Percentiles rank a stretch among this genome's conserved stretches.
These are phyloP conservation scores for Neomorphus geoffroyi DNA, from an alignment of 2,797 vertebrate genomes.

Conservation along the genomic window DNA sequence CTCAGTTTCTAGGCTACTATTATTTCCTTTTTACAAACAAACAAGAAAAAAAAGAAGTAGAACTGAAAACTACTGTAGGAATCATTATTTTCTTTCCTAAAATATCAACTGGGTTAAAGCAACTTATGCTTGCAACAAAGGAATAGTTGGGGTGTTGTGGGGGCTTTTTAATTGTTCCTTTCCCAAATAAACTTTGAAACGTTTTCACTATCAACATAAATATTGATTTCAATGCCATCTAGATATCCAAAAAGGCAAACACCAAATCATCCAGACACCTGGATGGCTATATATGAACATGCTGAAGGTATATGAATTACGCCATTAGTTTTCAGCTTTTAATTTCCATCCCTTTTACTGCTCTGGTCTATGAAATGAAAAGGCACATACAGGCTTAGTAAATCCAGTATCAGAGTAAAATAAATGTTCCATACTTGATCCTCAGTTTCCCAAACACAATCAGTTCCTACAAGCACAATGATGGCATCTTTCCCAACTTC, in stretches of 20 bases:
- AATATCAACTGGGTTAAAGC: background rate
- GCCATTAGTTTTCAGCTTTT: background rate
- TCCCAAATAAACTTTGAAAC: background rate
- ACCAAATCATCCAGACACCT: background rate
- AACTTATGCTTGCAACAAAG: background rate
- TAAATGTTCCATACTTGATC: background rate
- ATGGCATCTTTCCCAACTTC: background rate
- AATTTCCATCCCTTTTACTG: background rate
- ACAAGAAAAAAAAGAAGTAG: background rate
- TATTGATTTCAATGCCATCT: background rate
- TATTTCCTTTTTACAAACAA: background rate
- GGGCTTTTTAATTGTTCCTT: background rate
- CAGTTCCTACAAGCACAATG: background rate
- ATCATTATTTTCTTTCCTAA: background rate
- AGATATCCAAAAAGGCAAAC: slow-evolving; percentile 1
- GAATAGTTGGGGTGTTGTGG: background rate
- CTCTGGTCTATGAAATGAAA: background rate
- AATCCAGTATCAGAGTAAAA: background rate
- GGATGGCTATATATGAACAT: background rate
- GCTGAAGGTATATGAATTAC: background rate
- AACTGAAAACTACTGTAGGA: background rate
- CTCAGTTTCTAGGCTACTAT: background rate
- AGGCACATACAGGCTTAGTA: background rate
- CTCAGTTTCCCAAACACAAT: background rate
- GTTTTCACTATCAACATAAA: background rate